A percentile compares a stretch with the other conserved stretches of the same genome.
phyloP scores from a whole-genome alignment of 2,797 vertebrate genomes.

The Squalus acanthias region DNA sequence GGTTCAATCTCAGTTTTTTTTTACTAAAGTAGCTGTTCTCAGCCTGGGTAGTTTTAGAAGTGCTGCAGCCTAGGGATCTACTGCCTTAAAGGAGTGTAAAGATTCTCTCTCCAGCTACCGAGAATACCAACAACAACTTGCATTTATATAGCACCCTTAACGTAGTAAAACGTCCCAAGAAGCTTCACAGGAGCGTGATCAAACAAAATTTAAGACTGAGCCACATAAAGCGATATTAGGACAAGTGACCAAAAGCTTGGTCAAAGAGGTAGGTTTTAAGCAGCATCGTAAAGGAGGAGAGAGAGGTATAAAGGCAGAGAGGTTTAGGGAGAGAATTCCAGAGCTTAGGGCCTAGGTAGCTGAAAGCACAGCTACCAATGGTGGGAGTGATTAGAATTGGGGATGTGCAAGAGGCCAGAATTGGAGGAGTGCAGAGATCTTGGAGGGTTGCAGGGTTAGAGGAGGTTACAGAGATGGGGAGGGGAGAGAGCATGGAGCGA shows the following conservation, averaged over 20 bases:
- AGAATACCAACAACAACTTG: neutral
- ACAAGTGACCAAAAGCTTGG: neutral
- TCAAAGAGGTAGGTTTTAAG: neutral
- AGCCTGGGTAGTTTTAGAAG: too few species aligned
- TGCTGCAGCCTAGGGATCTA: neutral
- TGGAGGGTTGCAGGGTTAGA: neutral
- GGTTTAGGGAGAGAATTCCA: neutral
- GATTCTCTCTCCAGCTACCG: neutral
- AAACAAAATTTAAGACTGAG: neutral
- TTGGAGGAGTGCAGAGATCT: neutral
- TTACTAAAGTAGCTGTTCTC: too few species aligned
- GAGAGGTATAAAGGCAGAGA: neutral
- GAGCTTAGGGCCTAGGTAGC: neutral
- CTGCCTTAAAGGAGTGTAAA: neutral
- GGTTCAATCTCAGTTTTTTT: too few species aligned
- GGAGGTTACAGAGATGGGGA: neutral
- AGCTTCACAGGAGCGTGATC: neutral
- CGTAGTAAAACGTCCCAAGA: neutral
- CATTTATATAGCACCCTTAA: neutral
- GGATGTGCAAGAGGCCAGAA: neutral
- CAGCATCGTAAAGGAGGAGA: neutral
- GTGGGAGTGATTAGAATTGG: neutral
- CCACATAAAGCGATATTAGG: neutral
- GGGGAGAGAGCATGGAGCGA: too few species aligned
- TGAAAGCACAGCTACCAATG: too few species aligned